A percentile compares a stretch with the other conserved stretches of the same genome.
These are phyloP conservation scores for Phataginus tetradactyla DNA, from an alignment of 2,797 vertebrate genomes.

Conservation along the genomic window DNA sequence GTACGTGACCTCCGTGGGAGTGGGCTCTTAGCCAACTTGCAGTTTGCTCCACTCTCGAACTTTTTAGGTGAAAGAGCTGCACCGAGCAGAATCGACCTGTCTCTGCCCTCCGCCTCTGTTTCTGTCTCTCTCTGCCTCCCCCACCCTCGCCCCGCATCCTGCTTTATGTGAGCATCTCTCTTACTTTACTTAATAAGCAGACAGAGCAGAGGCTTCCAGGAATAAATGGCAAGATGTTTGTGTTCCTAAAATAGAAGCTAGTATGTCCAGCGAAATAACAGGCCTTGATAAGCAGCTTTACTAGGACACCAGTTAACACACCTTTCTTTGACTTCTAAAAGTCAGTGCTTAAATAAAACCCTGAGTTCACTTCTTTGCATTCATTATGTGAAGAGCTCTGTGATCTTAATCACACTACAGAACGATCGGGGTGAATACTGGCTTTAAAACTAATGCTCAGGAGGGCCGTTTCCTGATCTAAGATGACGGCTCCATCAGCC, in stretches of 20 bases:
- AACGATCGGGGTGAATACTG: neutral
- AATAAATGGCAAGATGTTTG: neutral
- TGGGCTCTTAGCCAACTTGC: neutral
- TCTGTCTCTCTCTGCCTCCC: rapidly evolving
- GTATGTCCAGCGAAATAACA: neutral
- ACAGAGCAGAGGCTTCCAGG: neutral
- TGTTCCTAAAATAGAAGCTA: constrained; percentile 9
- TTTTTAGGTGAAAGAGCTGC: neutral
- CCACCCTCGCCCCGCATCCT: rapidly evolving
- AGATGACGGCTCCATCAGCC: rapidly evolving
- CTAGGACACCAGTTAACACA: neutral
- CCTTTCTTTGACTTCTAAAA: neutral
- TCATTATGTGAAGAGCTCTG: neutral
- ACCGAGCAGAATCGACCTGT: rapidly evolving
- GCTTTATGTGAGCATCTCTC: neutral
- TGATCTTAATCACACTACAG: rapidly evolving
- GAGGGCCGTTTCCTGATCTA: neutral
- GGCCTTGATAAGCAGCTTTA: neutral
- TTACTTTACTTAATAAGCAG: neutral
- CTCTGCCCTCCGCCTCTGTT: too few relatives aligned
- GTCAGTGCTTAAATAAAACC: neutral
- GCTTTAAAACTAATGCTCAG: neutral
- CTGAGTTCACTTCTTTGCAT: neutral
- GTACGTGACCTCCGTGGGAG: neutral
- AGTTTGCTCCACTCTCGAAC: neutral